Evolutionary conservation across 2,888 invertebrate species (phyloP), one percentile per base, ranked within the genome.

Genomic region (Heliconius erato): DNA sequence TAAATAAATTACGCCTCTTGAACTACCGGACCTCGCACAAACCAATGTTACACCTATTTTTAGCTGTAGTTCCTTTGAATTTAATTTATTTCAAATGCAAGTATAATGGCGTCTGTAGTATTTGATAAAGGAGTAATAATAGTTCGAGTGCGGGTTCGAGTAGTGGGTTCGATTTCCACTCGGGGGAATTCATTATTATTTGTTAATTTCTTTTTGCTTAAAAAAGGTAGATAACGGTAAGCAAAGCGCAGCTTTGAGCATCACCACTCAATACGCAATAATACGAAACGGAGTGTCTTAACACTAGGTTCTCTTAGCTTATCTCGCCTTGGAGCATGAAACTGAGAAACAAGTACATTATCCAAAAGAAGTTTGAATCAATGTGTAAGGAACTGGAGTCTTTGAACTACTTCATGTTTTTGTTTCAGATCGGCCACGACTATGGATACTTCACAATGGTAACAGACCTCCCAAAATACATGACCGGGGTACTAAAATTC

Each of bases 381-480:
- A 32, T 28, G 16, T 74, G 19, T 28, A 54, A 28, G 23, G 19
- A 3, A 9, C 11, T n/a, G n/a, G n/a, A n/a, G 2, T 32, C 3
- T 35, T 40, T 65, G 14, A 76, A 11, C 26, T 23, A 76, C 26
- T 69, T 35, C 28, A 44, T 28, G 63, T 28, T 63, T 84, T 92
- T 79, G 91, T n/a, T 63, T n/a, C 95, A 97, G 95, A 94, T 97
- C 84, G 97, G 97, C 5, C 97, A 97, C 90, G 97, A 97, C 88
- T 97, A 97, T 97, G 97, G 97, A 7, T 97, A 97, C 88, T 97
- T 97, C 90, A 97, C 97, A 9, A 97, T 97, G 96, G 96, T 97
- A 35, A 97, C 97, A 0, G 97, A 97, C 88, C 92, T 97, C 19
- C 97, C 97, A 0, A 97, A 97, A 84, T 97, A 97, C 91, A 97